Evolutionary conservation across 2,888 invertebrate genomes (phyloP), one percentile per base, ranked within the genome.

Genomic region (Netelia melanura): DNA sequence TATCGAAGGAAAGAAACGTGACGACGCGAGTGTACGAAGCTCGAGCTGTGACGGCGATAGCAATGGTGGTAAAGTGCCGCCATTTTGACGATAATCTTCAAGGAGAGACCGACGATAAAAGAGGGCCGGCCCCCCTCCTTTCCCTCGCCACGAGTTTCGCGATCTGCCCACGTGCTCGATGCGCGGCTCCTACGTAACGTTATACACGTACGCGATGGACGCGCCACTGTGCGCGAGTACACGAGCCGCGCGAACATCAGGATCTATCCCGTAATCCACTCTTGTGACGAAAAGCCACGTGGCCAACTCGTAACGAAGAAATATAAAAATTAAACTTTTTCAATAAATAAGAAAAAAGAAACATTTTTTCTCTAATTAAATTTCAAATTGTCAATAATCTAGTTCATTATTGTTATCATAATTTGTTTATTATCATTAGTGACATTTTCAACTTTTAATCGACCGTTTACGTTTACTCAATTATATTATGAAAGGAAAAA

Each of bases 71-170:
- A 71, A 21, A 56, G 43, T 70, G 61, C 68, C 77, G 85, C 85
- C 85, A 85, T 85, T 85, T 85, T 85, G 81, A 72, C 61, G 81
- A 85, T 81, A 75, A 85, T 82, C 65, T 67, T 61, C 74, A 61
- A 82, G 58, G 74, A 68, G 78, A 81, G 68, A 78, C 75, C 62
- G 52, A 61, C 75, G 81, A 82, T 75, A 81, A 81, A 81, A 64
- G 58, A 10, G 23, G 43, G 71, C 17, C n/a, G 68, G 0, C 14
- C 17, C 17, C 30, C 6, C 5, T 30, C 30, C 30, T 5, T 5
- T 30, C 3, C 43, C n/a, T 38, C 38, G 44, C 68, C 62, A 52
- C 70, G 70, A 68, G 81, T 78, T 85, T 81, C 70, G 85, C 85
- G 78, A 70, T 38, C 78, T 68, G 74, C 81, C 85, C 85, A 85